phyloP scores from a whole-genome alignment of 2,797 vertebrate species.

The Characodon lateralis region DNA sequence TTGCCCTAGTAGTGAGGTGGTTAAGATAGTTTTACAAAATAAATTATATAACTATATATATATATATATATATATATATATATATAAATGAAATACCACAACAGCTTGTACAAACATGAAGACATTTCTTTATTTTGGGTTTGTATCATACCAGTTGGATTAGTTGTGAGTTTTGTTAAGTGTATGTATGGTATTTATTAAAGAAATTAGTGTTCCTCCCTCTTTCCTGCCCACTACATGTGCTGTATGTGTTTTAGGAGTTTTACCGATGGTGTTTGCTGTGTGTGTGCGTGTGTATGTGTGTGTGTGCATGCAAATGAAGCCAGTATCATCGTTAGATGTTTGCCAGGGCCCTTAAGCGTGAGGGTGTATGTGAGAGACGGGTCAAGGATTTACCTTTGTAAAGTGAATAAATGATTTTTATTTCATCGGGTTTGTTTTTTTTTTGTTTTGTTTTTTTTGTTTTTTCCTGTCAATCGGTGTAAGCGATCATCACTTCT shows the following conservation, averaged over 20 bases:
- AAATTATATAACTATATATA: slow-evolving; percentile 73
- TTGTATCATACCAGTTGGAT: slow-evolving; percentile 92
- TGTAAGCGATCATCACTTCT: not conserved
- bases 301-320: slow-evolving; percentile 55
- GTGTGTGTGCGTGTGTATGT: slow-evolving; percentile 32
- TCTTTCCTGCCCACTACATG: slow-evolving; percentile 83
- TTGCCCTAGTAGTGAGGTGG: slow-evolving; percentile 90
- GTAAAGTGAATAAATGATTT: slow-evolving; percentile 94
- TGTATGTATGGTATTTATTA: slow-evolving; percentile 92
- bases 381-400: slow-evolving; percentile 90
- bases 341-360: slow-evolving; percentile 80
- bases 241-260: slow-evolving; percentile 85
- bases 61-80: slow-evolving; percentile 76
- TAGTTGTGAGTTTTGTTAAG: slow-evolving; percentile 90
- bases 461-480: slow-evolving; percentile 18
- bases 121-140: slow-evolving; percentile 88
- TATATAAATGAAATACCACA: slow-evolving; percentile 86
- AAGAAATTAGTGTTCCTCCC: slow-evolving; percentile 89
- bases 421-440: slow-evolving; percentile 85
- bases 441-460: slow-evolving; percentile 15
- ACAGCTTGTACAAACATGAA: slow-evolving; percentile 97
- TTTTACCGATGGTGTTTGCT: slow-evolving; percentile 78
- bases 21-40: slow-evolving; percentile 89
- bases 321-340: slow-evolving; percentile 65
- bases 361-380: slow-evolving; percentile 79